phyloP scores from a whole-genome alignment of 1,140 invertebrate species.

The Drosophila busckii region DNA sequence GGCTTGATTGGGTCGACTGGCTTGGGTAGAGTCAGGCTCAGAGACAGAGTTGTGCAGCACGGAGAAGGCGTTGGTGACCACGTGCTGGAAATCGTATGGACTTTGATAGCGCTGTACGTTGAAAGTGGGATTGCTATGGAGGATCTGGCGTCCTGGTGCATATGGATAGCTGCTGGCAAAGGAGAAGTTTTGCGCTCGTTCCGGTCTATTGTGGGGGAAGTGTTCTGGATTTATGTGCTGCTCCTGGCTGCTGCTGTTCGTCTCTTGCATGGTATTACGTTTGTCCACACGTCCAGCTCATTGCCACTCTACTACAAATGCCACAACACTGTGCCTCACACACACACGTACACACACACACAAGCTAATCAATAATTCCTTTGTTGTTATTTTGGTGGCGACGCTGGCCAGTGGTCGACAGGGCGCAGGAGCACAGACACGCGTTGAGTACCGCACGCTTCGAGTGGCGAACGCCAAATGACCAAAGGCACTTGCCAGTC shows the following conservation, averaged over 20 bases:
- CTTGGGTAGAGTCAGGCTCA: slow-evolving; percentile 23
- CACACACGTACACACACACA: slow-evolving; percentile 12
- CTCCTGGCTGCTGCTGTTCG: slow-evolving; percentile 35
- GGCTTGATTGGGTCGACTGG: slow-evolving; percentile 77
- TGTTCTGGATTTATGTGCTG: slow-evolving; percentile 66
- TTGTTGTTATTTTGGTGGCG: slow-evolving; percentile 15
- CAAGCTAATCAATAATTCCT: slow-evolving; percentile 65
- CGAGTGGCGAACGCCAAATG: slow-evolving; percentile 69
- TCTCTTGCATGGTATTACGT: slow-evolving; percentile 56
- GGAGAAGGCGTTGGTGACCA: slow-evolving; percentile 62
- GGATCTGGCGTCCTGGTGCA: slow-evolving; percentile 45
- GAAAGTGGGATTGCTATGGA: slow-evolving; percentile 16
- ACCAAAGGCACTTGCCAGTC: slow-evolving; percentile 39
- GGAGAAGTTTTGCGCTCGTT: slow-evolving; percentile 62
- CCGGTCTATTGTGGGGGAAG: slow-evolving; percentile 58
- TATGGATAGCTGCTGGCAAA: slow-evolving; percentile 70
- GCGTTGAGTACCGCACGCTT: slow-evolving; percentile 55
- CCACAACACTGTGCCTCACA: slow-evolving; percentile 15
- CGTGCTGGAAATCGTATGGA: slow-evolving; percentile 55
- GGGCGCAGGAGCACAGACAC: slow-evolving; percentile 50
- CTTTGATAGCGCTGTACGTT: slow-evolving; percentile 60
- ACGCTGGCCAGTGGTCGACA: slow-evolving; percentile 19
- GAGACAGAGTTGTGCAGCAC: slow-evolving; percentile 56
- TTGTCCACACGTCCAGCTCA: slow-evolving; percentile 9
- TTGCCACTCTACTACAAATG: slow-evolving; percentile 38